A percentile compares a stretch with the other conserved stretches of the same genome.
These are phyloP conservation scores for Corythornis vintsioides DNA, from an alignment of 2,113 vertebrate genomes.

Conservation along the genomic window DNA sequence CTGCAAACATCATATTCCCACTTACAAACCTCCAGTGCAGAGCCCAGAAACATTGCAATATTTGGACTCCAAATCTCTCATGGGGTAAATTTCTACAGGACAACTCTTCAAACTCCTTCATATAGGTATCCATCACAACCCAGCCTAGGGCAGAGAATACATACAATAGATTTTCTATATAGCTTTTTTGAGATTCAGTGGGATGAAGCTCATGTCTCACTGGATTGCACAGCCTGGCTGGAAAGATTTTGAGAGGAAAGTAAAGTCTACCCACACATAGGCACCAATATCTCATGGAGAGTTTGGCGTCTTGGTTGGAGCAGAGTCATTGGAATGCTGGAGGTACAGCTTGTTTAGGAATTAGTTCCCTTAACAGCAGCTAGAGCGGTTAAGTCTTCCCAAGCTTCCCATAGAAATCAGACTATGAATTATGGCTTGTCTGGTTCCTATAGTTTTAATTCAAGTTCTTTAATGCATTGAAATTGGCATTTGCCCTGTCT, in stretches of 20 bases:
- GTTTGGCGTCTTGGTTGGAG: not conserved
- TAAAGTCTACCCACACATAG: not conserved
- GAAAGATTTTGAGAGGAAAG: not conserved
- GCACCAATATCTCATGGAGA: not conserved
- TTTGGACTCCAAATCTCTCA: not conserved
- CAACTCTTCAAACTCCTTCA: not conserved
- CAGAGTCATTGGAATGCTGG: not conserved
- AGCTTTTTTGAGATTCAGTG: not conserved
- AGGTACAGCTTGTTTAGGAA: not conserved
- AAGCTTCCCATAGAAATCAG: not conserved
- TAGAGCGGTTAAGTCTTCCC: not conserved
- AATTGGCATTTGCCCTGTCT: not conserved
- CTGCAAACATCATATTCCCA: not conserved
- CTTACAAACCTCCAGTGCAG: not conserved
- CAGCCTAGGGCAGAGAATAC: not conserved
- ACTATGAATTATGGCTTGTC: not conserved
- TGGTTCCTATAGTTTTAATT: not conserved
- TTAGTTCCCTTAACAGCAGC: not conserved
- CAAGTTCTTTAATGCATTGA: not conserved
- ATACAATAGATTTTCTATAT: not conserved
- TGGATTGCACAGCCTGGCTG: not conserved
- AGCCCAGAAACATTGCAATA: not conserved
- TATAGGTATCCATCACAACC: not conserved
- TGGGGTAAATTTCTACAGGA: not conserved
- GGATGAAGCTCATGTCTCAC: fast-evolving